A percentile compares a stretch with the other conserved stretches of the same genome.
Conservation (phyloP, 92 coral and sea anemone genomes). For the Pocillopora meandrina region DNA sequence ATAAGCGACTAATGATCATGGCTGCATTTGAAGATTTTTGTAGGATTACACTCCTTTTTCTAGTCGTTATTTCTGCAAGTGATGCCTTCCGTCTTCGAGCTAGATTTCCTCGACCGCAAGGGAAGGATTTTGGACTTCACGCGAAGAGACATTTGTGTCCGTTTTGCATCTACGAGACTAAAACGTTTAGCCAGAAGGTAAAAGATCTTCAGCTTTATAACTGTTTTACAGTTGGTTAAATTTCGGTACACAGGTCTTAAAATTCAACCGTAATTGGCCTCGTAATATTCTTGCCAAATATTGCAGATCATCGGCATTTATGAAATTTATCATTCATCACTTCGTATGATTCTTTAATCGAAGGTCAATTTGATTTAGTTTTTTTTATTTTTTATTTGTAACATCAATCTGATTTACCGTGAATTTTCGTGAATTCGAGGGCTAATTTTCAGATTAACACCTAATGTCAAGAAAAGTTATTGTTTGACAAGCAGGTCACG, state of each 20-base stretch:
- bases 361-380: no score
- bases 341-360: no score
- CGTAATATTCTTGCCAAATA: no score
- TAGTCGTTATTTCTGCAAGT: constrained; percentile 21
- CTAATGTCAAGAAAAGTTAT: neutral
- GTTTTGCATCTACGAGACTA: constrained; percentile 90
- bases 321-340: no score
- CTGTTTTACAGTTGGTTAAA: neutral
- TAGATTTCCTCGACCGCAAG: constrained; percentile 76
- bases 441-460: no score
- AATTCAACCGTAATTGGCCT: no score
- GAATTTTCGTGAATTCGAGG: no score
- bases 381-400: no score
- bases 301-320: no score
- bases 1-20: constrained; percentile 23
- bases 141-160: constrained; percentile 81
- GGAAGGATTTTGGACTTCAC: constrained; percentile 46
- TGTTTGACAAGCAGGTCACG: neutral
- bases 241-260: neutral
- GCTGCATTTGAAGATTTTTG: constrained; percentile 6
- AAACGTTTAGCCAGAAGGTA: constrained; percentile 84
- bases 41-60: constrained; percentile 31
- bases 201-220: constrained; percentile 29
- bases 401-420: no score
- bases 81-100: constrained; percentile 83